Evolutionary conservation across 1,140 invertebrate species (phyloP).

Genomic region (Trichoplusia ni): DNA sequence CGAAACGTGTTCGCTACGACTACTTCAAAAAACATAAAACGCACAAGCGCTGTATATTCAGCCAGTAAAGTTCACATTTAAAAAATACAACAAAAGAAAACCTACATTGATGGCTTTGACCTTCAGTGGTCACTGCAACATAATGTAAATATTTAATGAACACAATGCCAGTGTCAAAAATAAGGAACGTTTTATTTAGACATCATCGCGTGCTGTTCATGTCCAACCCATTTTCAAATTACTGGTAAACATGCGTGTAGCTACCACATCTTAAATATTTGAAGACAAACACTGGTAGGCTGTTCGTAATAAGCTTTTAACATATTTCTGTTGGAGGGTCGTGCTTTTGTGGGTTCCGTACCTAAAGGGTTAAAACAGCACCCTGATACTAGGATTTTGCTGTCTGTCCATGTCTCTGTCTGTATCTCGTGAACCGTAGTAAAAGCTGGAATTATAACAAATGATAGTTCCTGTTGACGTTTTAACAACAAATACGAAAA

Average conservation of each 20-base stretch:
- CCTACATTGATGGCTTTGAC: conserved; percentile 8
- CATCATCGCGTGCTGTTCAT: conserved; percentile 54
- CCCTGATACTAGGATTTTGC: too few relatives aligned
- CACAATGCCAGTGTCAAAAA: conserved; percentile 25
- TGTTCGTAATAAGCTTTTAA: conserved; percentile 38
- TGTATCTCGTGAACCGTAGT: too few relatives aligned
- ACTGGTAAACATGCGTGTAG: conserved; percentile 51
- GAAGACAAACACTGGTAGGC: conserved; percentile 52
- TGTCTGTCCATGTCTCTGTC: too few relatives aligned
- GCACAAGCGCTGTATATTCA: not conserved
- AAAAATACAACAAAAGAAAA: conserved; percentile 18
- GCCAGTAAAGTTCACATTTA: conserved; percentile 5
- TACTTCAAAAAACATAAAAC: not conserved
- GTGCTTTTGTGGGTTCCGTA: not conserved
- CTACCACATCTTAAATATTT: conserved; percentile 65
- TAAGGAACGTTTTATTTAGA: conserved; percentile 33
- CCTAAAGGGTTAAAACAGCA: too few relatives aligned
- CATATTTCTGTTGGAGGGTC: not conserved
- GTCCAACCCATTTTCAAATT: conserved; percentile 52
- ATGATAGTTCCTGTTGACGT: too few relatives aligned
- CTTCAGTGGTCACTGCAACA: conserved; percentile 10
- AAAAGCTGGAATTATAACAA: too few relatives aligned
- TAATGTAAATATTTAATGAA: conserved; percentile 26
- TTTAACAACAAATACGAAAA: too few relatives aligned
- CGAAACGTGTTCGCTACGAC: not conserved